phyloP scores from a whole-genome alignment of 2,797 vertebrate species.

The Xenopus petersii region DNA sequence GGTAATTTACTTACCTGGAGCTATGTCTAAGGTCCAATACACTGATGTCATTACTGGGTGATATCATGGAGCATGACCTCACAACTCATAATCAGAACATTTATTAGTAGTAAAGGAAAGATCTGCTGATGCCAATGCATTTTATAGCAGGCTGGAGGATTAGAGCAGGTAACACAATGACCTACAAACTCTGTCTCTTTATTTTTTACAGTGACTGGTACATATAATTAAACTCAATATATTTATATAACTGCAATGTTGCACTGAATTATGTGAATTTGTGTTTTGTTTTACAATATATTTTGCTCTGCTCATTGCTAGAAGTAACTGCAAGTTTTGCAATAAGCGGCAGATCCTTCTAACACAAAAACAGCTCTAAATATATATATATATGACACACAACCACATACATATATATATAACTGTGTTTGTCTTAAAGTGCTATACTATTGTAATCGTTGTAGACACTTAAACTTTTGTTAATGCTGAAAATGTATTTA shows the following conservation, averaged over 20 bases:
- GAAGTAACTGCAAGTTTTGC: slow-evolving; percentile 4
- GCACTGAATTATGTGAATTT: slow-evolving; percentile 15
- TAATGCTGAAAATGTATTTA: slow-evolving; percentile 23
- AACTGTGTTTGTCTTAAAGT: slow-evolving; percentile 41
- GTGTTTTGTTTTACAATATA: slow-evolving; percentile 3
- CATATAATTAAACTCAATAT: background rate
- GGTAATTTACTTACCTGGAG: too few relatives aligned
- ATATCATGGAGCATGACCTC: too few relatives aligned
- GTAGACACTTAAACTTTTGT: slow-evolving; percentile 23
- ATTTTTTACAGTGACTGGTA: slow-evolving; percentile 4
- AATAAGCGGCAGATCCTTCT: slow-evolving; percentile 2
- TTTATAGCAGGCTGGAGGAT: too few relatives aligned
- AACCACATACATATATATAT: slow-evolving; percentile 13
- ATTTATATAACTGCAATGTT: slow-evolving; percentile 18
- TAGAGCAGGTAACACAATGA: too few relatives aligned
- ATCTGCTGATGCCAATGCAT: too few relatives aligned
- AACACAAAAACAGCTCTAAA: slow-evolving; percentile 2
- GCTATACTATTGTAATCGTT: slow-evolving; percentile 35
- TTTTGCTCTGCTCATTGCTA: background rate
- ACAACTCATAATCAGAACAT: too few relatives aligned
- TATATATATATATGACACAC: background rate
- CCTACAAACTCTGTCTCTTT: too few relatives aligned
- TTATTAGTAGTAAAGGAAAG: too few relatives aligned
- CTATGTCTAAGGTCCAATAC: too few relatives aligned
- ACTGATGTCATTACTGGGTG: too few relatives aligned